Conservation (phyloP, 2,113 vertebrate species). For the Etheostoma cragini region DNA sequence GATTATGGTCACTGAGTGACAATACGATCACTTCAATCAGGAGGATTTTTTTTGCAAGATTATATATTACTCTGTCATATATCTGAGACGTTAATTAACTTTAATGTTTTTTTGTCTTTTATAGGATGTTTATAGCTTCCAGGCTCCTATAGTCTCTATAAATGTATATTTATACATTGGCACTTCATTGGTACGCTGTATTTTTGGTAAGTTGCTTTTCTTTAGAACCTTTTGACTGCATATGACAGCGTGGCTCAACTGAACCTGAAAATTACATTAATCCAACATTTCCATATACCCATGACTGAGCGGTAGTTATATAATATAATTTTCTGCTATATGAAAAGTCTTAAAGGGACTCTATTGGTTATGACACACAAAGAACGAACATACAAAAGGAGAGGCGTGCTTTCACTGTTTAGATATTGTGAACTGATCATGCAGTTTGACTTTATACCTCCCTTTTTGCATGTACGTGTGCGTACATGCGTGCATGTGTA, state of each 20-base stretch:
- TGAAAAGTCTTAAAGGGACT: background rate
- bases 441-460: background rate
- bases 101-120: background rate
- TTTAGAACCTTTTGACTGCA: background rate
- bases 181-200: background rate
- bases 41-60: constrained; percentile 10
- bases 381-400: background rate
- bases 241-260: background rate
- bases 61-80: constrained; percentile 1
- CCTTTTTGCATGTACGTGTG: constrained; percentile 5
- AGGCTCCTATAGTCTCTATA: constrained; percentile 6
- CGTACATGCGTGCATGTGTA: background rate
- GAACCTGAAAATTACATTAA: background rate
- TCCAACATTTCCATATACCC: background rate
- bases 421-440: background rate
- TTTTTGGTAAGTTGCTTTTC: constrained; percentile 19
- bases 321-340: background rate
- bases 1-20: constrained; percentile 28
- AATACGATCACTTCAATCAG: constrained; percentile 6
- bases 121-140: constrained; percentile 7
- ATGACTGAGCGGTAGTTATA: background rate
- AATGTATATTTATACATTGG: background rate
- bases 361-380: background rate
- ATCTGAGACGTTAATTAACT: background rate
- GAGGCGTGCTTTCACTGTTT: background rate